These are phyloP conservation scores for Ectemnius lituratus DNA, from an alignment of 2,888 invertebrate genomes.

Conservation along the genomic window DNA sequence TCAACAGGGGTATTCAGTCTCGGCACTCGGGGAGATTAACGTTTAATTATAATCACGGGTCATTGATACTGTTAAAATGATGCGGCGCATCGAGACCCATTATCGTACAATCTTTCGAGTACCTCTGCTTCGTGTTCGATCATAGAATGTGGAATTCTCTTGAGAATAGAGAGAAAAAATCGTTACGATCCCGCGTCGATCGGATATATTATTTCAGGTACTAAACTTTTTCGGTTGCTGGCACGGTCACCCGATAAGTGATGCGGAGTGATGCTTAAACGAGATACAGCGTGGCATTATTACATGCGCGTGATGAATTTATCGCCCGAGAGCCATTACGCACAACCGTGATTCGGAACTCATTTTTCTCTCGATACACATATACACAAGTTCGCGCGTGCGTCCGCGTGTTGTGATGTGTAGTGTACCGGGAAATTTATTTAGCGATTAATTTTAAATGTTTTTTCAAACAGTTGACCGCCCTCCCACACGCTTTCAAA, in stretches of 20 bases:
- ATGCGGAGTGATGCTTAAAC: neutral
- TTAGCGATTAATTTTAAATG: constrained; percentile 39
- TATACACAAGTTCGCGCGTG: constrained; percentile 5
- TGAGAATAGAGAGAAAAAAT: constrained; percentile 21
- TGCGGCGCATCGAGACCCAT: constrained; percentile 43
- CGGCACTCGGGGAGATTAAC: constrained; percentile 51
- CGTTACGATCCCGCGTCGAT: too few relatives aligned
- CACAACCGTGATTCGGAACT: neutral
- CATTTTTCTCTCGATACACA: constrained; percentile 22
- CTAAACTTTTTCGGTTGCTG: constrained; percentile 7
- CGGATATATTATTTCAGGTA: too few relatives aligned
- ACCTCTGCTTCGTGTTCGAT: too few relatives aligned
- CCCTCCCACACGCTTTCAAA: neutral
- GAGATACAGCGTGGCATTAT: constrained; percentile 1
- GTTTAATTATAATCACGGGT: constrained; percentile 63
- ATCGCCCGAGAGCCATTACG: neutral
- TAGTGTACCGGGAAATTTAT: constrained; percentile 20
- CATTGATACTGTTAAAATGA: constrained; percentile 56
- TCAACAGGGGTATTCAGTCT: constrained; percentile 28
- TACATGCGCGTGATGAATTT: constrained; percentile 1
- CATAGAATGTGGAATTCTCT: constrained; percentile 20
- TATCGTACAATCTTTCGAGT: constrained; percentile 10
- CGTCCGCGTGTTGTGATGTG: neutral
- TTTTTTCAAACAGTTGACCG: constrained; percentile 5
- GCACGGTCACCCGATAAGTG: too few relatives aligned